Evolutionary conservation across 2,113 vertebrate genomes (phyloP), one percentile per base, ranked within the genome.

Genomic region (Camarhynchus parvulus): DNA sequence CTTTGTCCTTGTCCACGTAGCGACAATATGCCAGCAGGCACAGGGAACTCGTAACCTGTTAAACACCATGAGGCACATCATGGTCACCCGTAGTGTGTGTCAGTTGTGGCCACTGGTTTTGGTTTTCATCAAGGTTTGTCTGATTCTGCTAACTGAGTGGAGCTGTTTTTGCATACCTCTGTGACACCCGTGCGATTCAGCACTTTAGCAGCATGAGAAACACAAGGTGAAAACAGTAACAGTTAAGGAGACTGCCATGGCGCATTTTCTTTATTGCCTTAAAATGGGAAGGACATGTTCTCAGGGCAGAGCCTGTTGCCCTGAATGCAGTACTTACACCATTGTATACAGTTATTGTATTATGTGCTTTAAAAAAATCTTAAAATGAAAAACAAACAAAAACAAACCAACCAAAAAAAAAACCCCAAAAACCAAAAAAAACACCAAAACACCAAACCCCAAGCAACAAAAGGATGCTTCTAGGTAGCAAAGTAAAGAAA

Each of bases 121-220:
- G 22, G 31, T 14, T 83, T 62, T 27, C 63, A 0, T 46, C 3
- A 3, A 23, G 49, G 27, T 28, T 70, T 37, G 21, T 62, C 41
- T 83, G 56, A 28, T 55, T 77, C 55, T 63, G 18, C 49, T 42
- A 37, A 37, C 15, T 5, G 56, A 56, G 13, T 28, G 25, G 75
- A 56, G 35, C 35, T 56, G 42, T 16, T 77, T 63, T 70, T 0
- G 0, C 25, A 16, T 23, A 49, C 8, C 14, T 49, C 21, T 15
- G 10, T 70, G 56, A 33, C 18, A 49, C 12, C 15, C 15, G 30
- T 2, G 7, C 0, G 3, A 39, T 63, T 61, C 13, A 42, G 66
- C 83, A 49, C 24, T 94, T 86, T 30, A 41, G 12, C 13, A 47
- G 7, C 2, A 3, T 47, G 55, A 80, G 69, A 59, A 68, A 14